Conservation (phyloP, 2,113 vertebrate species). For the Engraulis encrasicolus region DNA sequence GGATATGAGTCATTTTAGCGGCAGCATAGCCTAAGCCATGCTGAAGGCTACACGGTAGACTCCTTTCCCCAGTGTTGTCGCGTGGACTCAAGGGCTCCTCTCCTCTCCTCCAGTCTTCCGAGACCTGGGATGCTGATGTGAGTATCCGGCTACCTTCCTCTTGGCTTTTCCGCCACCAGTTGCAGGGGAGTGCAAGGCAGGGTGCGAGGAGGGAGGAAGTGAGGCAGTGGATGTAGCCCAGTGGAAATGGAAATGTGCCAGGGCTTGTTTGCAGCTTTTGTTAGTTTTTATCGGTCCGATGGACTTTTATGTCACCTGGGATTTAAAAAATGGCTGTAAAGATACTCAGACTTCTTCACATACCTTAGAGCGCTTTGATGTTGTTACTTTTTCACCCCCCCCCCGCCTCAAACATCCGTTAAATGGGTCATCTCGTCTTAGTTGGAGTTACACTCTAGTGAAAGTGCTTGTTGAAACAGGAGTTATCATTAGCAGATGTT, state of each 20-base stretch:
- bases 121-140: constrained; percentile 60
- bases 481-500: not conserved
- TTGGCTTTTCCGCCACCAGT: constrained; percentile 13
- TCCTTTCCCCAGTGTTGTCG: constrained; percentile 37
- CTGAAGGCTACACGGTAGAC: constrained; percentile 58
- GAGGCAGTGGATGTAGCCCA: not conserved
- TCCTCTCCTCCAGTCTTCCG: constrained; percentile 55
- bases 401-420: not conserved
- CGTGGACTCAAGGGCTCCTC: constrained; percentile 56
- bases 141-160: constrained; percentile 65
- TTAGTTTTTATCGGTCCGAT: not conserved
- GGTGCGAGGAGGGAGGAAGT: not conserved
- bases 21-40: constrained; percentile 70
- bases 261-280: not conserved
- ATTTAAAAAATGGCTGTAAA: not conserved
- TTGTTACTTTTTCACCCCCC: not conserved
- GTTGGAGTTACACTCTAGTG: not conserved
- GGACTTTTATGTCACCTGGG: not conserved
- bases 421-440: not conserved
- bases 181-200: not conserved
- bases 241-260: not conserved
- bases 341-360: not conserved
- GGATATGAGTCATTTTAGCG: constrained; percentile 77
- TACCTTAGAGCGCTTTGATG: not conserved
- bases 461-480: not conserved